Conservation (phyloP, 2,797 vertebrate species). For the Petrocephalus sullivani region DNA sequence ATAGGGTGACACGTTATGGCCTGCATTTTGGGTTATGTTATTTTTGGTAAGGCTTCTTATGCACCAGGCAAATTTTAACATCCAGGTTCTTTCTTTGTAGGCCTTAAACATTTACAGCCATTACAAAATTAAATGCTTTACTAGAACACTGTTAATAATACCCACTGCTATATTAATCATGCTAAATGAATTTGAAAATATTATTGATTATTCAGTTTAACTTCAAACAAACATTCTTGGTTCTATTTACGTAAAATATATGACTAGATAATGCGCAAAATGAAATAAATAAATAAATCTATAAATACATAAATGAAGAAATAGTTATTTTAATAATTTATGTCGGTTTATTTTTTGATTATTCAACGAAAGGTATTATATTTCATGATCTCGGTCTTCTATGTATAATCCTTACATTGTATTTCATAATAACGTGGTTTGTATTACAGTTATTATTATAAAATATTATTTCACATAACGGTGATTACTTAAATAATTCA, state of each 20-base stretch:
- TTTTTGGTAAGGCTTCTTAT: background rate
- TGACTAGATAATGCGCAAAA: too few species aligned
- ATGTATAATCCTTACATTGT: too few species aligned
- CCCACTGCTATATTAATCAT: background rate
- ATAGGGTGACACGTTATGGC: background rate
- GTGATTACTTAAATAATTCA: too few species aligned
- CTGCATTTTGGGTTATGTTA: constrained; percentile 17
- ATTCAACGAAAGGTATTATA: too few species aligned
- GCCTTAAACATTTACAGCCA: constrained; percentile 30
- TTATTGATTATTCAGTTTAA: background rate
- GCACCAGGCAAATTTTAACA: constrained; percentile 10
- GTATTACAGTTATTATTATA: too few species aligned
- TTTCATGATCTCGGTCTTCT: too few species aligned
- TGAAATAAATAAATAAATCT: too few species aligned
- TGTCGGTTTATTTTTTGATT: too few species aligned
- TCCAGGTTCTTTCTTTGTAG: background rate
- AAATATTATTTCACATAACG: too few species aligned
- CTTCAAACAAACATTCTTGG: background rate
- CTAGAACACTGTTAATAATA: constrained; percentile 7
- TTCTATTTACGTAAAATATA: background rate
- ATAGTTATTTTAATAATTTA: too few species aligned
- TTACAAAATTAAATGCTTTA: constrained; percentile 34
- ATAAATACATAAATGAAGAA: too few species aligned
- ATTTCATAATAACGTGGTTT: too few species aligned
- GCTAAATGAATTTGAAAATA: background rate